Evolutionary conservation across 1,140 invertebrate genomes (phyloP).

Genomic region (Campoletis sonorensis): DNA sequence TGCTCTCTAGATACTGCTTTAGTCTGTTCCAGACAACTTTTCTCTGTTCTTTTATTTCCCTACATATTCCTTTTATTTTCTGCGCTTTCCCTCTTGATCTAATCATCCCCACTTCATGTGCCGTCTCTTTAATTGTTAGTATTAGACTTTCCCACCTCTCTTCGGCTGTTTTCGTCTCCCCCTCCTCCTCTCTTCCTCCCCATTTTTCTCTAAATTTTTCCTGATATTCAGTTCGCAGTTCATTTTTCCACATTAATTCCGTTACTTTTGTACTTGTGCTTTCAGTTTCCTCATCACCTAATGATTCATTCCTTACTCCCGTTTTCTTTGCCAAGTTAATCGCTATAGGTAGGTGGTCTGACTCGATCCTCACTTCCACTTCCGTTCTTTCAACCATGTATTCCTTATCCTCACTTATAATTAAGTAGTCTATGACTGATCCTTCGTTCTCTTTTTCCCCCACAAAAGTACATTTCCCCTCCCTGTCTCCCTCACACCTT

Average conservation of each 20-base stretch:
- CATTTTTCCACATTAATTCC: constrained; percentile 4
- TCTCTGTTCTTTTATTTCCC: constrained; percentile 3
- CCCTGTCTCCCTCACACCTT: constrained; percentile 39
- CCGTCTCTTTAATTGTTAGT: background rate
- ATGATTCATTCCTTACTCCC: background rate
- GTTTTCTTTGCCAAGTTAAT: background rate
- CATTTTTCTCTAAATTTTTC: background rate
- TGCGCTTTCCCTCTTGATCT: background rate
- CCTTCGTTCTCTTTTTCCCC: constrained; percentile 21
- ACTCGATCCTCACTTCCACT: constrained; percentile 29
- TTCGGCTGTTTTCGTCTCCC: too few species aligned
- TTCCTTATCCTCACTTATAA: background rate
- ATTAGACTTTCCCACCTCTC: constrained; percentile 1
- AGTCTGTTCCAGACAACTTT: constrained; percentile 27
- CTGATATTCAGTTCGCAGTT: background rate
- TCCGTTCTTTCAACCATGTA: constrained; percentile 14
- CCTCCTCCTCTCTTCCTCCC: background rate
- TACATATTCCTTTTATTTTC: background rate
- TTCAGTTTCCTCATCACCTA: background rate
- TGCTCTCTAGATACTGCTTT: constrained; percentile 10
- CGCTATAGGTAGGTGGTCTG: constrained; percentile 31
- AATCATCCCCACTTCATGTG: constrained; percentile 2
- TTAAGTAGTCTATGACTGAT: constrained; percentile 28
- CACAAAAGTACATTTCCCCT: constrained; percentile 10
- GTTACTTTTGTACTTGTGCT: background rate